Evolutionary conservation across 2,113 vertebrate species (phyloP).

Genomic region (Puffinus mauretanicus): DNA sequence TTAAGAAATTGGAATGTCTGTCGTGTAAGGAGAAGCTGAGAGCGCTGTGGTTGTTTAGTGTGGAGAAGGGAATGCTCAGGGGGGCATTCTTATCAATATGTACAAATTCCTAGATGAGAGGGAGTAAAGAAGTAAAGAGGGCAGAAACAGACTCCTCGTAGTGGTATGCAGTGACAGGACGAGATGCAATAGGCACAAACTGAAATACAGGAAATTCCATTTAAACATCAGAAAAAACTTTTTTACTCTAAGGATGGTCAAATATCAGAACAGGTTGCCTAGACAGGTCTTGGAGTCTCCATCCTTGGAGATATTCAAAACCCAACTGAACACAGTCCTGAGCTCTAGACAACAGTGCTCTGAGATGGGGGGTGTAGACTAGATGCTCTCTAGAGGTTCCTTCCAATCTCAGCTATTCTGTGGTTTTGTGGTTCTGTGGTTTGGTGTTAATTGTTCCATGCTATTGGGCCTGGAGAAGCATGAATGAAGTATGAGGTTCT

Average conservation of each 20-base stretch:
- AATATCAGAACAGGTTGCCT: background rate
- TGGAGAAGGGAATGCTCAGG: background rate
- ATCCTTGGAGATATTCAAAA: background rate
- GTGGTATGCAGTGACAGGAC: background rate
- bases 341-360: background rate
- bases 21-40: background rate
- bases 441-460: background rate
- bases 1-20: background rate
- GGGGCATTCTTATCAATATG: background rate
- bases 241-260: background rate
- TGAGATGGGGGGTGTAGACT: background rate
- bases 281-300: background rate
- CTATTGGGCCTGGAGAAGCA: background rate
- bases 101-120: background rate
- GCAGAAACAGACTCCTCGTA: background rate
- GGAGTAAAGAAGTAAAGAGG: background rate
- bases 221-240: background rate
- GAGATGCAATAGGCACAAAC: background rate
- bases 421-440: background rate
- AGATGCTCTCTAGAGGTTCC: background rate
- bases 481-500: background rate
- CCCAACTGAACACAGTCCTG: background rate
- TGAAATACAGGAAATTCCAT: background rate
- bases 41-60: background rate
- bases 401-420: background rate